These are phyloP conservation scores for Gastracanthus pulcherrimus DNA, from an alignment of 2,888 invertebrate genomes.

Conservation along the genomic window DNA sequence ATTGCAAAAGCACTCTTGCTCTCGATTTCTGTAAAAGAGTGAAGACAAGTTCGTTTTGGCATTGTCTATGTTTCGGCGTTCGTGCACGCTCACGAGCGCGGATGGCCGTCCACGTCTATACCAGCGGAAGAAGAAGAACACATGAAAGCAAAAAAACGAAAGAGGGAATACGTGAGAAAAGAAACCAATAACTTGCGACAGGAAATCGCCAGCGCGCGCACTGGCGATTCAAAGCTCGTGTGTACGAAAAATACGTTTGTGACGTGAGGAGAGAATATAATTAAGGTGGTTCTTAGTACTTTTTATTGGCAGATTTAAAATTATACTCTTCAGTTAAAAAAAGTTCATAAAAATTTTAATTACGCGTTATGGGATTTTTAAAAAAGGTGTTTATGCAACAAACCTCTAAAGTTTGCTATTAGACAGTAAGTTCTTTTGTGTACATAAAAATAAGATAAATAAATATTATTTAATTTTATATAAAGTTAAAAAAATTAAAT, in stretches of 20 bases:
- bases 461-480: too few relatives aligned
- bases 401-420: too few relatives aligned
- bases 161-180: slow-evolving; percentile 48
- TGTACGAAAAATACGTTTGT: not conserved
- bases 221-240: not conserved
- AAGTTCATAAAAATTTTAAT: too few relatives aligned
- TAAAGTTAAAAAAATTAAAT: too few relatives aligned
- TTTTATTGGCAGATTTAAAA: too few relatives aligned
- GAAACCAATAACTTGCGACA: slow-evolving; percentile 7
- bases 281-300: too few relatives aligned
- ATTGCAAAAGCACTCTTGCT: slow-evolving; percentile 70
- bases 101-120: slow-evolving; percentile 69
- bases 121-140: slow-evolving; percentile 62
- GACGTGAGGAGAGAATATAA: too few relatives aligned
- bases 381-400: too few relatives aligned
- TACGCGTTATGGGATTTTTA: too few relatives aligned
- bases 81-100: slow-evolving; percentile 71
- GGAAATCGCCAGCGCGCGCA: not conserved
- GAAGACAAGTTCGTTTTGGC: slow-evolving; percentile 67
- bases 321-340: too few relatives aligned
- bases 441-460: too few relatives aligned
- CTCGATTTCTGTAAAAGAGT: slow-evolving; percentile 74
- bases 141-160: slow-evolving; percentile 67
- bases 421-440: too few relatives aligned
- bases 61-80: slow-evolving; percentile 59